Percentiles rank a stretch among this genome's conserved stretches.
Evolutionary conservation across 1,140 invertebrate species (phyloP).

Genomic region (Trichoplusia ni): DNA sequence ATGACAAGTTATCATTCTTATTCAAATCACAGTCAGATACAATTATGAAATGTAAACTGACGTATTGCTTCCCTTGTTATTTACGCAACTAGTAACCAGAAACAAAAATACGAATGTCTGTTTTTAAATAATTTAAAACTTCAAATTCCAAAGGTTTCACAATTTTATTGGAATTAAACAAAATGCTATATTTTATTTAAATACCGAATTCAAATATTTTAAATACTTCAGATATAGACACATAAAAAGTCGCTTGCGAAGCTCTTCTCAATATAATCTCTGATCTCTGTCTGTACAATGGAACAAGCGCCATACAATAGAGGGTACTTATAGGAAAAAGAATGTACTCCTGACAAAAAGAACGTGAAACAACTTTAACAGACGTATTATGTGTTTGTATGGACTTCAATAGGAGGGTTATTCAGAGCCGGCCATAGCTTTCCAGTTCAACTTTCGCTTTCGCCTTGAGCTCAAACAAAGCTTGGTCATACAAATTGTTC

Average conservation of each 20-base stretch:
- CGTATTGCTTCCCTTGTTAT: no score
- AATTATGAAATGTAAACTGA: no score
- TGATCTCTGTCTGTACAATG: not conserved
- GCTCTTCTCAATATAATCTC: not conserved
- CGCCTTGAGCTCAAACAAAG: conserved; percentile 33
- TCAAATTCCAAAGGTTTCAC: no score
- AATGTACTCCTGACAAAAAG: conserved; percentile 16
- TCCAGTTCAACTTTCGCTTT: conserved; percentile 67
- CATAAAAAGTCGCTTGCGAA: not conserved
- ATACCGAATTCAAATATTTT: no score
- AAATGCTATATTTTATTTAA: no score
- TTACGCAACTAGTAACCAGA: no score
- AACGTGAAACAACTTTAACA: conserved; percentile 16
- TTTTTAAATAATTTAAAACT: no score
- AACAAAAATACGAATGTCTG: no score
- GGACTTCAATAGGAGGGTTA: conserved; percentile 9
- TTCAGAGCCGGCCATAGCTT: conserved; percentile 46
- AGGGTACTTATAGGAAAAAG: not conserved
- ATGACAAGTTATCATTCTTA: no score
- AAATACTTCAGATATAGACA: no score
- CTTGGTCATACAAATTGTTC: conserved; percentile 28
- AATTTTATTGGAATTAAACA: no score
- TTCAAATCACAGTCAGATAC: no score
- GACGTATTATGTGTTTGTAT: conserved; percentile 22
- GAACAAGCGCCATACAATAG: conserved; percentile 7